Base-by-base conservation (phyloP, 2,888 invertebrate species). In the Aquatica leii region DNA sequence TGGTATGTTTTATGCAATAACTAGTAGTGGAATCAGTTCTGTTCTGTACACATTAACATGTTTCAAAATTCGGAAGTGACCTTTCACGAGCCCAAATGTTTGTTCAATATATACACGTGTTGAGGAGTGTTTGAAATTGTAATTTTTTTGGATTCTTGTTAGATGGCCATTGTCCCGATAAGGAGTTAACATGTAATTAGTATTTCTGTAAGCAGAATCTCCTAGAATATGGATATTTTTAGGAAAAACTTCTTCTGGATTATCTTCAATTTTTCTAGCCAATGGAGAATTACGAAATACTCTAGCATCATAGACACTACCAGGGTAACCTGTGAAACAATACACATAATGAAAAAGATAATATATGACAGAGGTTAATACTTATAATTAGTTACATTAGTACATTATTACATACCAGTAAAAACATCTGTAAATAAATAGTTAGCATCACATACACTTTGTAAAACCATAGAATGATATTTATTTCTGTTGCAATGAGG, bases 81-180 rank as follows among this genome's bases (percentile, higher is more conserved):
- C 43, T 14, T 43, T 43, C 5, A 43, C 15, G 15, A 43, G 12
- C 6, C 11, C 43, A 43, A 49, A 49, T n/a, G n/a, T 49, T 15
- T 49, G 21, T 20, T 49, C 49, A 21, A 24, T 49, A 24, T n/a
- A 24, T 15, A 49, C 20, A 9, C 49, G 12, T 9, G 49, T 49
- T 20, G 18, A n/a, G 9, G 49, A 21, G 12, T 49, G 24, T 21
- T 20, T 21, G 21, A 4, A 49, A 49, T 49, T 21, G n/a, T 20
- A 21, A 49, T 2, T 15, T 17, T 17, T 17, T 43, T 43, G 6
- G 15, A 8, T n/a, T 17, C 3, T 43, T n/a, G n/a, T n/a, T n/a
- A n/a, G n/a, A n/a, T n/a, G n/a, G n/a, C n/a, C n/a, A n/a, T n/a
- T n/a, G n/a, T n/a, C n/a, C n/a, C n/a, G n/a, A 17, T 15, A 43